These are phyloP conservation scores for Harpalus rubripes DNA, from an alignment of 2,888 invertebrate genomes.

Conservation along the genomic window DNA sequence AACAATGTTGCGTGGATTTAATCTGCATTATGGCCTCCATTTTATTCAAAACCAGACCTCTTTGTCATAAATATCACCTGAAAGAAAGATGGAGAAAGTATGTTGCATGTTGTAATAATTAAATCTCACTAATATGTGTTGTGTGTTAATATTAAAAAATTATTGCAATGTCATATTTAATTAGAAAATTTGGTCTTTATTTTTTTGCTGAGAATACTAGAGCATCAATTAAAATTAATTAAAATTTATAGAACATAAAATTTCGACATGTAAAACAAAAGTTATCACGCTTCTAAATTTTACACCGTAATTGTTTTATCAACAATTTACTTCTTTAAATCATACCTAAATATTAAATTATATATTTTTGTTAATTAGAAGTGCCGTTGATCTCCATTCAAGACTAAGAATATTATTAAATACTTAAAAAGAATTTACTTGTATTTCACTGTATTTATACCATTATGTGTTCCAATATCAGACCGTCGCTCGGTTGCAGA, in stretches of 20 bases:
- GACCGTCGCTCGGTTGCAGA: too few relatives aligned
- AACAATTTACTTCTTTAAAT: too few relatives aligned
- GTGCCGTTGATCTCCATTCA: too few relatives aligned
- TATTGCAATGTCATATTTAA: neutral
- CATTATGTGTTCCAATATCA: too few relatives aligned
- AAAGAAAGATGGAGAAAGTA: neutral
- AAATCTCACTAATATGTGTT: neutral
- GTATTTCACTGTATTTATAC: too few relatives aligned
- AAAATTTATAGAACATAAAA: neutral
- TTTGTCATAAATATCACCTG: slow-evolving; percentile 25
- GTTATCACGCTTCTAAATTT: neutral
- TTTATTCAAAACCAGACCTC: slow-evolving; percentile 4
- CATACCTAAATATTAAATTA: too few relatives aligned
- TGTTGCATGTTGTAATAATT: neutral
- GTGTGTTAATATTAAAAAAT: neutral
- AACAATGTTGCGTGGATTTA: slow-evolving; percentile 60
- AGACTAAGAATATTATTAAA: too few relatives aligned
- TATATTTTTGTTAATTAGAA: too few relatives aligned
- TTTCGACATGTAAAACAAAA: neutral
- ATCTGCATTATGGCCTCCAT: slow-evolving; percentile 49
- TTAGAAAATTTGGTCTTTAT: too few relatives aligned
- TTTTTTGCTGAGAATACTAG: too few relatives aligned
- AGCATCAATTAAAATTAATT: too few relatives aligned
- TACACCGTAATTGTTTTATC: neutral
- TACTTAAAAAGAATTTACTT: too few relatives aligned